These are phyloP conservation scores for Eurystomus gularis DNA, from an alignment of 2,113 vertebrate species.

Conservation along the genomic window DNA sequence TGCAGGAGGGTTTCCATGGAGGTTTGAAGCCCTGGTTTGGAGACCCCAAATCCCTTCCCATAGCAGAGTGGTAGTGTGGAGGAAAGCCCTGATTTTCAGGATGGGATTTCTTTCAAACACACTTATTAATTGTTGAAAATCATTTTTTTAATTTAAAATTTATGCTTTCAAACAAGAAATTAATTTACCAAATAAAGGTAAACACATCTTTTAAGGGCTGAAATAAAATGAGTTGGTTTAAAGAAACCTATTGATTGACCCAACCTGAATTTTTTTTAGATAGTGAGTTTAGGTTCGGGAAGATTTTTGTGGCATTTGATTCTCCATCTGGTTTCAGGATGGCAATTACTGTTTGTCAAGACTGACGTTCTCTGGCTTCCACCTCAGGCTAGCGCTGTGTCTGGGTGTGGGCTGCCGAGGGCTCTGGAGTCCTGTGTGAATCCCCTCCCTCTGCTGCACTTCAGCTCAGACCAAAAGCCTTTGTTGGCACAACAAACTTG, in stretches of 20 bases:
- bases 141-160: not conserved
- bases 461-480: not conserved
- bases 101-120: not conserved
- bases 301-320: not conserved
- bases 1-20: not conserved
- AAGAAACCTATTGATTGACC: not conserved
- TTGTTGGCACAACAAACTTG: not conserved
- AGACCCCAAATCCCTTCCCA: not conserved
- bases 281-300: not conserved
- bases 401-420: not conserved
- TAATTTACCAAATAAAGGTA: not conserved
- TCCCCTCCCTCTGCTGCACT: not conserved
- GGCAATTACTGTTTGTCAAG: not conserved
- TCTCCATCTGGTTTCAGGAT: not conserved
- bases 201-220: not conserved
- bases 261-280: not conserved
- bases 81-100: not conserved
- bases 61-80: not conserved
- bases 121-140: not conserved
- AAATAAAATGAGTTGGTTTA: not conserved
- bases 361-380: not conserved
- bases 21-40: not conserved
- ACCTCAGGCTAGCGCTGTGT: not conserved
- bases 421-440: not conserved
- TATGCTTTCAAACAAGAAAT: not conserved